phyloP scores from a whole-genome alignment of 2,797 vertebrate genomes.

The Alexandromys oeconomus region DNA sequence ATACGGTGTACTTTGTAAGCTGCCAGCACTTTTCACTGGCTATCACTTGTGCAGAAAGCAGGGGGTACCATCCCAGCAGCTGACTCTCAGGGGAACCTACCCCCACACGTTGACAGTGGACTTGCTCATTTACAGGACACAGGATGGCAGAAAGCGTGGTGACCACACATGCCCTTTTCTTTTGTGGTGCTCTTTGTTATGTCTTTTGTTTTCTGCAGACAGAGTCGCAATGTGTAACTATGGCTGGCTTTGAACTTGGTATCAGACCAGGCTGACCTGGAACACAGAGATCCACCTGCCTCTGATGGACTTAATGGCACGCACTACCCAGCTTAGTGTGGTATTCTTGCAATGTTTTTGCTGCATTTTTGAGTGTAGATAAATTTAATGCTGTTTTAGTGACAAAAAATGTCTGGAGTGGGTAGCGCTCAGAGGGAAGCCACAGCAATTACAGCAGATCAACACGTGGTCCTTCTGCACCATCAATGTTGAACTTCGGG shows the following conservation, averaged over 20 bases:
- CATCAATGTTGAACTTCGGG: not conserved
- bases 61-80: not conserved
- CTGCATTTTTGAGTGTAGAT: slow-evolving; percentile 32
- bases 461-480: not conserved
- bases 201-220: not conserved
- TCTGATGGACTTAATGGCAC: not conserved
- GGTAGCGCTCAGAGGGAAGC: not conserved
- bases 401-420: not conserved
- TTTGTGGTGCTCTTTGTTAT: not conserved
- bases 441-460: not conserved
- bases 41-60: not conserved
- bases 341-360: not conserved
- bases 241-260: not conserved
- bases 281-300: not conserved
- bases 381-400: not conserved
- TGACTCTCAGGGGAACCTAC: not conserved
- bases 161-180: not conserved
- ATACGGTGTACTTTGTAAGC: not conserved
- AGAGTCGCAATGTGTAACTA: not conserved
- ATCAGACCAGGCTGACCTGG: not conserved
- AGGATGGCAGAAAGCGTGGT: not conserved
- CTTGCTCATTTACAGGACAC: not conserved
- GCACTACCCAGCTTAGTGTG: not conserved
- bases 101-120: not conserved
- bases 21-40: not conserved